Evolutionary conservation across 2,888 invertebrate species (phyloP).

Genomic region (Cerastis leucographa): DNA sequence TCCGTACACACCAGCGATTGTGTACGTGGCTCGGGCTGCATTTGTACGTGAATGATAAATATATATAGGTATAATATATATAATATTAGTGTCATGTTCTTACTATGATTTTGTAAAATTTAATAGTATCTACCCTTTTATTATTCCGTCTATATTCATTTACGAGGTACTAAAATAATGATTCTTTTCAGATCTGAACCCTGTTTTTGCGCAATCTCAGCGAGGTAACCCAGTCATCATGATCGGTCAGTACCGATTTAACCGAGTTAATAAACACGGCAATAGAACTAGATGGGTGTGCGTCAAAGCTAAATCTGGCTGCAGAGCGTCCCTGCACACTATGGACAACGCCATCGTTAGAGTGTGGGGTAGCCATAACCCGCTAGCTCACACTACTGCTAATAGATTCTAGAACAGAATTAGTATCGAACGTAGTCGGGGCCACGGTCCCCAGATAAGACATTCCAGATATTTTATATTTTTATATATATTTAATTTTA

Average conservation of each 20-base stretch:
- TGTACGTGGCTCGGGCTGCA: too few species aligned
- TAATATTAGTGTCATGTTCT: not conserved
- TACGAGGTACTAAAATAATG: conserved; percentile 61
- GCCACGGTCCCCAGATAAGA: not conserved
- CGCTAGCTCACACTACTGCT: conserved; percentile 85
- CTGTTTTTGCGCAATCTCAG: conserved; percentile 86
- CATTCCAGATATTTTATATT: conserved; percentile 7
- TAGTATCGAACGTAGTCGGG: not conserved
- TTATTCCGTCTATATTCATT: too few species aligned
- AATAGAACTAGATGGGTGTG: conserved; percentile 87
- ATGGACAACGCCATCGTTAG: conserved; percentile 87
- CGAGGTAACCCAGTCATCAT: conserved; percentile 88
- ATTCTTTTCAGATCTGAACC: conserved; percentile 84
- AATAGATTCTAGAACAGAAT: conserved; percentile 78
- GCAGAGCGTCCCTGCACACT: conserved; percentile 86
- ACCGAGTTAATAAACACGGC: conserved; percentile 87
- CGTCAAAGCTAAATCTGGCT: conserved; percentile 87
- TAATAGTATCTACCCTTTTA: too few species aligned
- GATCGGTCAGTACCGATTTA: conserved; percentile 88
- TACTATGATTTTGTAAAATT: too few species aligned
- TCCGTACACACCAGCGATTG: not conserved
- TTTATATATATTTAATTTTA: too few species aligned
- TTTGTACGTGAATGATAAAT: too few species aligned
- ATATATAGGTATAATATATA: too few species aligned
- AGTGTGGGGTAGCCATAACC: conserved; percentile 88